These are phyloP conservation scores for Tuberolachnus salignus DNA, from an alignment of 2,888 invertebrate genomes.

Conservation along the genomic window DNA sequence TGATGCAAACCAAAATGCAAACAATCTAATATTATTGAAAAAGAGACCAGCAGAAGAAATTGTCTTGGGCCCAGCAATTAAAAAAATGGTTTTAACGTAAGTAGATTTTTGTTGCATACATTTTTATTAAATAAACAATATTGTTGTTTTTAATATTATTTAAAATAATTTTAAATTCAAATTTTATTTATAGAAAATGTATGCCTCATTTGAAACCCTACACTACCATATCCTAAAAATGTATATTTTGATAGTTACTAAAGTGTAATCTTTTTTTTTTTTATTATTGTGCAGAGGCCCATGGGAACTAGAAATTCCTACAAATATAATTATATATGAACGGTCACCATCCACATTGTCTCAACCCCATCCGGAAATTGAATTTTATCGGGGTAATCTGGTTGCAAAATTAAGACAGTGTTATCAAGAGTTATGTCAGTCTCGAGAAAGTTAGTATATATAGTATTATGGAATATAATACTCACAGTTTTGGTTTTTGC, in stretches of 20 bases:
- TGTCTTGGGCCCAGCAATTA: conserved; percentile 75
- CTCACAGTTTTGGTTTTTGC: neutral
- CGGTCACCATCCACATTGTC: conserved; percentile 82
- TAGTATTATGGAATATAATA: too few species aligned
- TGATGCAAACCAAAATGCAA: conserved; percentile 61
- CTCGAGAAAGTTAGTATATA: conserved; percentile 73
- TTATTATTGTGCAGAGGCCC: conserved; percentile 74
- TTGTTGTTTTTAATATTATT: too few species aligned
- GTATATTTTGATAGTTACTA: too few species aligned
- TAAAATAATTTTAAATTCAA: too few species aligned
- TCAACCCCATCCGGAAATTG: conserved; percentile 94
- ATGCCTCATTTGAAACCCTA: too few species aligned
- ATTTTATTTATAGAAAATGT: too few species aligned
- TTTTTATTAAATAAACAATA: neutral
- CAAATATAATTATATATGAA: conserved; percentile 89
- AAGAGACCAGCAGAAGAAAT: conserved; percentile 79
- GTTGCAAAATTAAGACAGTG: conserved; percentile 85
- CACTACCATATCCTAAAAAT: too few species aligned
- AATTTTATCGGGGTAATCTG: conserved; percentile 81
- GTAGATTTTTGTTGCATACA: neutral
- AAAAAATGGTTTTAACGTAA: conserved; percentile 82
- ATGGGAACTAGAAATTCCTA: conserved; percentile 93
- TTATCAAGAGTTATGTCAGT: conserved; percentile 92
- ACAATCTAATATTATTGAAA: conserved; percentile 66
- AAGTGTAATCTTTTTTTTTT: too few species aligned